Base-by-base conservation (phyloP, 2,888 invertebrate genomes). In the Oligia latruncula region DNA sequence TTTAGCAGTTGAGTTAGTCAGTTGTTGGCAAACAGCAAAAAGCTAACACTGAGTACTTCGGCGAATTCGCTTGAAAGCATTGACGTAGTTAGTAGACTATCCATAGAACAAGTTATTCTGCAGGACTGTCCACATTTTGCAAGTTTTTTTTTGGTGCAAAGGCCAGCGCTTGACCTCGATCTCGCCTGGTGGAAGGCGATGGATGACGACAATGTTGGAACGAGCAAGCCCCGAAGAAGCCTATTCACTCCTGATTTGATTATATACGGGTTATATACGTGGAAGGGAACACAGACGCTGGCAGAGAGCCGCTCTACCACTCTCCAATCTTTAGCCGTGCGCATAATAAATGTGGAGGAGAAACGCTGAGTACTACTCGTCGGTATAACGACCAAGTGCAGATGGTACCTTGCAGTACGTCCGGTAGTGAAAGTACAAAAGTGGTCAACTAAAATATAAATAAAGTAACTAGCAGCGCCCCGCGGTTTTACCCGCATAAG, bases 11-110 rank as follows among this genome's bases (percentile, higher is more conserved):
- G 13, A 43, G 4, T 60, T 74, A 15, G 49, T 29, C 23, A 49
- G 17, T 64, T 64, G 29, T 35, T 35, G 15, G 68, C 58, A 81
- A 52, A 80, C 62, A 73, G 68, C 62, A 40, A 68, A 82, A 55
- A 40, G 75, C 43, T 49, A 82, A 66, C 20, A 64, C 67, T 23
- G 58, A 49, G 17, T 64, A 55, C 29, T 29, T 29, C 23, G 2
- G 17, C 13, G 23, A 62, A 55, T 62, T 67, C 43, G 20, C 20
- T 55, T 80, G n/a, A 74, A 72, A 40, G 17, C 35, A 58, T 68
- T 29, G 55, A 68, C 40, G 13, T 64, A 23, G 9, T 29, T 15
- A n/a, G 3, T 60, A 67, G 3, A n/a, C 4, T 52, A 66, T 29
- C 23, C 40, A 60, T 20, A 55, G 9, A 15, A 4, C n/a, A 1